Conservation (phyloP, 2,797 vertebrate genomes). For the Holocentrus rufus region DNA sequence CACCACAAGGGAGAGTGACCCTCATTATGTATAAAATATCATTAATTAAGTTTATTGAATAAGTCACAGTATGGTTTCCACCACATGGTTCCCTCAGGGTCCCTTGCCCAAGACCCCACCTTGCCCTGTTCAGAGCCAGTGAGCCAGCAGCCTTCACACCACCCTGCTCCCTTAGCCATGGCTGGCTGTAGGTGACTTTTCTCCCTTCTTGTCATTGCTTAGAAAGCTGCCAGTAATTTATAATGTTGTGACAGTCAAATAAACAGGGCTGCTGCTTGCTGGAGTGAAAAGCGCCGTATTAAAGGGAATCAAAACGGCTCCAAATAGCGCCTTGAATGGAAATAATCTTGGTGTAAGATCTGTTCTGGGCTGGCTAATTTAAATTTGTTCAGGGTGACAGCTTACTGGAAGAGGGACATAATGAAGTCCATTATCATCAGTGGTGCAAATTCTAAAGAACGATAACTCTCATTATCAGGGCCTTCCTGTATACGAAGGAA, state of each 20-base stretch:
- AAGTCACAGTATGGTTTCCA: slow-evolving; percentile 69
- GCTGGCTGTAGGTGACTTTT: slow-evolving; percentile 70
- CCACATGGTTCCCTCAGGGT: slow-evolving; percentile 66
- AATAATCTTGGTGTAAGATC: slow-evolving; percentile 79
- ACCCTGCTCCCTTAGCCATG: slow-evolving; percentile 42
- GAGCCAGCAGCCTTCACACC: slow-evolving; percentile 68
- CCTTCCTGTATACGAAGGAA: slow-evolving; percentile 78
- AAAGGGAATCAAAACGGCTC: slow-evolving; percentile 77
- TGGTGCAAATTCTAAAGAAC: slow-evolving; percentile 81
- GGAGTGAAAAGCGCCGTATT: slow-evolving; percentile 76
- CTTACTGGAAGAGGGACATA: slow-evolving; percentile 81
- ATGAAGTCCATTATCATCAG: slow-evolving; percentile 84
- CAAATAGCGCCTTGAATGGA: slow-evolving; percentile 74
- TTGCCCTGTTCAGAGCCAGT: slow-evolving; percentile 67
- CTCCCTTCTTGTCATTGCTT: slow-evolving; percentile 67
- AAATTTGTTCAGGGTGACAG: slow-evolving; percentile 84
- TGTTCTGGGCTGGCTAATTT: slow-evolving; percentile 80
- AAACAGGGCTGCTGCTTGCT: slow-evolving; percentile 74
- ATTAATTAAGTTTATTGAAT: slow-evolving; percentile 80
- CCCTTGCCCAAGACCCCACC: slow-evolving; percentile 74
- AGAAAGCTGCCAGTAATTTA: slow-evolving; percentile 74
- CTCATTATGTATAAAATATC: slow-evolving; percentile 77
- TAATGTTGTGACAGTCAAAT: slow-evolving; percentile 80
- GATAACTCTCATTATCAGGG: slow-evolving; percentile 82
- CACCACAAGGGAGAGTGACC: slow-evolving; percentile 63